phyloP scores from a whole-genome alignment of 2,113 vertebrate species.

The Trichomycterus rosablanca region DNA sequence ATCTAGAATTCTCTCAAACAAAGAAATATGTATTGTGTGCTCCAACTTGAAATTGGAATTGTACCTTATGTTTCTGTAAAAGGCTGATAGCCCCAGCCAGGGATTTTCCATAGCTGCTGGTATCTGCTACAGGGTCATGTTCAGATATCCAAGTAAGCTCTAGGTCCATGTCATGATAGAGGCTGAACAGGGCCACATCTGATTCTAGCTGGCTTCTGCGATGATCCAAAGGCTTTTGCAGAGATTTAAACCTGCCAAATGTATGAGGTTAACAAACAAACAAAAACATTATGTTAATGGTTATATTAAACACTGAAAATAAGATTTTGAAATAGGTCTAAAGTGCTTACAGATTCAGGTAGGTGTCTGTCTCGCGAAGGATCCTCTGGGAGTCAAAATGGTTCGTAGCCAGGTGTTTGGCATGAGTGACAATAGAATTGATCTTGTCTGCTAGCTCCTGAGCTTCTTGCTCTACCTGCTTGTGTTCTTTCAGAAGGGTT shows the following conservation, averaged over 20 bases:
- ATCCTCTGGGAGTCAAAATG: constrained; percentile 78
- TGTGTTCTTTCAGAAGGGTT: constrained; percentile 74
- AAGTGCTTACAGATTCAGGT: constrained; percentile 68
- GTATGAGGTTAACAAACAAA: neutral
- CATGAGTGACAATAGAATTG: constrained; percentile 72
- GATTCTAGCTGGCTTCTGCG: constrained; percentile 68
- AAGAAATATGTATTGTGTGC: no score
- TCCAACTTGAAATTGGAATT: no score
- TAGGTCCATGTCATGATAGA: constrained; percentile 72
- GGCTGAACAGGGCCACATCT: constrained; percentile 70
- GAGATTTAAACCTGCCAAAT: constrained; percentile 74
- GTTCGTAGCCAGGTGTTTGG: constrained; percentile 68
- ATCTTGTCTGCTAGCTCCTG: constrained; percentile 78
- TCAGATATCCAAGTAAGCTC: constrained; percentile 82
- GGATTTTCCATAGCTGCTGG: constrained; percentile 58
- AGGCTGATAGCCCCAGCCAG: constrained; percentile 68
- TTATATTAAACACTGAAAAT: no score
- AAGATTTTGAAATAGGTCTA: neutral
- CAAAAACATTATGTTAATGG: no score
- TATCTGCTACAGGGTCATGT: constrained; percentile 59
- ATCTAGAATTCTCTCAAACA: no score
- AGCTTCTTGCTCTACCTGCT: constrained; percentile 74
- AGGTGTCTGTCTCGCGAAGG: constrained; percentile 74
- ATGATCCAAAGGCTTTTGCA: constrained; percentile 71
- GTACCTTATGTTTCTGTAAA: constrained; percentile 79